Evolutionary conservation across 2,888 invertebrate species (phyloP).

Genomic region (Drosophila lutescens): DNA sequence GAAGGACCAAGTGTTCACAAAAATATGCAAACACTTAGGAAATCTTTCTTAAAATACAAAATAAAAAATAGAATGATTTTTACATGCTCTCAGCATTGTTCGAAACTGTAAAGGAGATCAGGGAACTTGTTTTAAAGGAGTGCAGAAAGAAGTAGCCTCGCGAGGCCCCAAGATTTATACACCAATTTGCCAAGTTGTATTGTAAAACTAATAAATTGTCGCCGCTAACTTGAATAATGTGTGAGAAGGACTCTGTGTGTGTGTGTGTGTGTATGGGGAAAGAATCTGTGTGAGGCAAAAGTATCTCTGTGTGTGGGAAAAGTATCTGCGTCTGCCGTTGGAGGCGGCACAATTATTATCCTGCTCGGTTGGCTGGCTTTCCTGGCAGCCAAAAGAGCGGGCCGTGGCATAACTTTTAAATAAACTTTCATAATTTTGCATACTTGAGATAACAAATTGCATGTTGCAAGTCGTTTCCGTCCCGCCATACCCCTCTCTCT

Average conservation of each 20-base stretch:
- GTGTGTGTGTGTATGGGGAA: constrained; percentile 13
- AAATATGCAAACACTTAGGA: no score
- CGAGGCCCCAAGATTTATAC: constrained; percentile 65
- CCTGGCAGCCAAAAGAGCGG: constrained; percentile 63
- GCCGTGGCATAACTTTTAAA: constrained; percentile 73
- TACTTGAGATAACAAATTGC: constrained; percentile 79
- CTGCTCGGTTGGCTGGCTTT: constrained; percentile 47
- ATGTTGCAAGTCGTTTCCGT: constrained; percentile 68
- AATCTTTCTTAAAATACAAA: no score
- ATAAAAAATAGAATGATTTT: no score
- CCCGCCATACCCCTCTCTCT: constrained; percentile 5
- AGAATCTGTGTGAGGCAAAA: constrained; percentile 7
- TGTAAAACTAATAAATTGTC: constrained; percentile 80
- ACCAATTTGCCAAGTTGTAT: constrained; percentile 79
- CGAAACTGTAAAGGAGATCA: not conserved
- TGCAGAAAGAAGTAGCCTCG: constrained; percentile 19
- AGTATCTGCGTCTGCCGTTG: constrained; percentile 44
- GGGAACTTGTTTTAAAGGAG: constrained; percentile 5
- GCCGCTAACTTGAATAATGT: constrained; percentile 67
- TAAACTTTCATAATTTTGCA: constrained; percentile 78
- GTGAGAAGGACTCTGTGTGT: constrained; percentile 32
- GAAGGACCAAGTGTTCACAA: not conserved
- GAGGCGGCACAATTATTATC: constrained; percentile 73
- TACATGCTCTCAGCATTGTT: not conserved
- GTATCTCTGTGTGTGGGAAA: constrained; percentile 26